Evolutionary conservation across 2,797 vertebrate species (phyloP), one percentile per base, ranked within the genome.

Genomic region (Tolypeutes matacus): DNA sequence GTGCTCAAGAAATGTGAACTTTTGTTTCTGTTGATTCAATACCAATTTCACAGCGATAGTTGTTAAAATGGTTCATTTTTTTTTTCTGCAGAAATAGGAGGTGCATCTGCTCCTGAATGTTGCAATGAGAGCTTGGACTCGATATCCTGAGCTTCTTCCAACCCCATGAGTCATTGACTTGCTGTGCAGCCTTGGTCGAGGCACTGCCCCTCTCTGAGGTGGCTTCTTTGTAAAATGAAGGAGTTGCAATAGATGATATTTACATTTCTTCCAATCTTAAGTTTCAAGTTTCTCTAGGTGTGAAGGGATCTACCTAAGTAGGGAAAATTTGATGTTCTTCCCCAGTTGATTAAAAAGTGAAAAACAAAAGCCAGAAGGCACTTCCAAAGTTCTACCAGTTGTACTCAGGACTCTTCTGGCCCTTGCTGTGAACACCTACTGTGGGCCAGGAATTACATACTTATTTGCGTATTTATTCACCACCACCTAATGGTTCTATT

Each of bases 271-370:
- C 31, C 6, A 6, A 72, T 72, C 46, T 21, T 18, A n/a, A 87
- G 9, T 60, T 90, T 73, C 65, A 90, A 53, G n/a, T 86, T 88
- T 93, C 58, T 92, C 64, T 95, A 60, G 29, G 80, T 83, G n/a
- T 46, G 31, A 85, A 85, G 25, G 27, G 11, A 75, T 81, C 60
- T 60, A 20, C 23, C 78, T 85, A 78, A 56, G 62, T 18, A 78
- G 60, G 36, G 13, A n/a, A 92, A 62, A 83, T 18, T 34, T 58
- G 15, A 27, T 31, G 20, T 46, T 83, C 36, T 70, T 34, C 5
- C 46, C n/a, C 3, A 72, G 0, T 10, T 93, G 89, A 69, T 64
- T 76, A 70, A 65, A 60, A 64, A 75, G 67, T 77, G 53, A 60
- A 91, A 89, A 89, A 67, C 20, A 83, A 93, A 67, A 58, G 31